Evolutionary conservation across 2,797 vertebrate species (phyloP).

Genomic region (Alcedo atthis): DNA sequence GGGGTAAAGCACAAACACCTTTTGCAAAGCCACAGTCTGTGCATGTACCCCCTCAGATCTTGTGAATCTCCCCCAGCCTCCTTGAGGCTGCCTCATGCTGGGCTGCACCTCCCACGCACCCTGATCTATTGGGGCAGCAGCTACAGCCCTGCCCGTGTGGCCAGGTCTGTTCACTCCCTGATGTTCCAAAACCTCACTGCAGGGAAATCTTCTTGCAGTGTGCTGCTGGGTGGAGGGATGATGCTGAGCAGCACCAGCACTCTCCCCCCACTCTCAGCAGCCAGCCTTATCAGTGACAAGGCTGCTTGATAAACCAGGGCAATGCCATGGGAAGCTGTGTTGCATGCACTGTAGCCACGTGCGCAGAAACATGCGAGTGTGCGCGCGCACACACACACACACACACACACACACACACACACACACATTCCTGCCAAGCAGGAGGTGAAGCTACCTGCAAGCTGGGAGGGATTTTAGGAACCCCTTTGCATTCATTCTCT

Average conservation of each 20-base stretch:
- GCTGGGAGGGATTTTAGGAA: not conserved
- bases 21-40: not conserved
- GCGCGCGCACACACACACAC: not conserved
- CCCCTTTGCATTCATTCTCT: not conserved
- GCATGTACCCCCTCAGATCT: rapidly evolving
- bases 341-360: not conserved
- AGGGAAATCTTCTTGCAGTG: not conserved
- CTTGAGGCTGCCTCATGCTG: not conserved
- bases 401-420: not conserved
- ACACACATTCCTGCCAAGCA: not conserved
- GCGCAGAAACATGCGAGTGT: rapidly evolving
- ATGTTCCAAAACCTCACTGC: not conserved
- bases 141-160: no score
- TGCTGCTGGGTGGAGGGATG: not conserved
- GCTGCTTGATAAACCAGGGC: not conserved
- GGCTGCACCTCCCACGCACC: rapidly evolving
- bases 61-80: not conserved
- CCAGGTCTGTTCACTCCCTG: not conserved
- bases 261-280: not conserved
- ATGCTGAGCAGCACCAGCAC: not conserved
- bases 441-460: not conserved
- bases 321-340: not conserved
- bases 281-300: not conserved
- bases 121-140: not conserved
- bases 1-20: not conserved